Evolutionary conservation across 1,140 invertebrate species (phyloP).

Genomic region (Physella acuta): DNA sequence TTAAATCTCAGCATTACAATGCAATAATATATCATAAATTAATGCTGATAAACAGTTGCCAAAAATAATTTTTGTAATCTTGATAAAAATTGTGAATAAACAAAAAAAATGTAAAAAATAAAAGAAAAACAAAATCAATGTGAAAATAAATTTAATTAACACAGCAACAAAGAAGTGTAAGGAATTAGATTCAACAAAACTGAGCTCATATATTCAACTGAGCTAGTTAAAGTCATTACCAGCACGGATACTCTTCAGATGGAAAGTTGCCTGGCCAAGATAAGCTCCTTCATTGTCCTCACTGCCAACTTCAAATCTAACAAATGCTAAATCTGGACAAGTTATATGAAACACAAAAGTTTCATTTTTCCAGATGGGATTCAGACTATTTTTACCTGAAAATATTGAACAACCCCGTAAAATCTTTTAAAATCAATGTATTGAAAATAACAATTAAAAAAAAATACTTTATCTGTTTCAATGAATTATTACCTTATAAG

Average conservation of each 20-base stretch:
- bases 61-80: background rate
- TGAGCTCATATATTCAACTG: no score
- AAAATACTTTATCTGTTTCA: no score
- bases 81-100: background rate
- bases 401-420: no score
- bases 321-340: slow-evolving; percentile 83
- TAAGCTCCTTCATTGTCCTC: slow-evolving; percentile 87
- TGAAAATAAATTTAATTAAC: background rate
- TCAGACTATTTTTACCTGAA: slow-evolving; percentile 65
- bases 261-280: slow-evolving; percentile 28
- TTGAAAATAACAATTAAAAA: no score
- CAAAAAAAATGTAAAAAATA: background rate
- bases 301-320: slow-evolving; percentile 89
- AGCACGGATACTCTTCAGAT: slow-evolving; percentile 23
- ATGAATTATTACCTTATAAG: no score
- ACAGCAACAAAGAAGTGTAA: background rate
- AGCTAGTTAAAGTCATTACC: slow-evolving; percentile 7
- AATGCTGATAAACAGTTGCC: no score
- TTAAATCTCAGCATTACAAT: no score
- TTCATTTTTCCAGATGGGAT: slow-evolving; percentile 89
- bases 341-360: slow-evolving; percentile 77
- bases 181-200: no score
- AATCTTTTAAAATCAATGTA: no score
- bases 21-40: no score
- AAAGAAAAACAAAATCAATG: background rate